Conservation (phyloP, 2,113 vertebrate species). For the Nyctibius bracteatus region DNA sequence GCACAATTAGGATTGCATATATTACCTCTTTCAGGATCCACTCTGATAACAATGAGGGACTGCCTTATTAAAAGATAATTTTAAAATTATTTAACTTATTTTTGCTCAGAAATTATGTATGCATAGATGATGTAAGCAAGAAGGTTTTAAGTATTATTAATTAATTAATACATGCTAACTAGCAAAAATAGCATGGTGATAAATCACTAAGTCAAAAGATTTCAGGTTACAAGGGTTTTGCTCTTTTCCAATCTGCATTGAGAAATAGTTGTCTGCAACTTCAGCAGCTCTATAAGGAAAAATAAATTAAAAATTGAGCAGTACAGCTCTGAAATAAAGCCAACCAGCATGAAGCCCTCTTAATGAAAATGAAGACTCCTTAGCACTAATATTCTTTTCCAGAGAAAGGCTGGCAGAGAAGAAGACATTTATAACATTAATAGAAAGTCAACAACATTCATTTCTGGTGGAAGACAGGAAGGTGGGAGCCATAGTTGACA, state of each 20-base stretch:
- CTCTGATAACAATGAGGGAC: background rate
- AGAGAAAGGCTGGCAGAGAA: background rate
- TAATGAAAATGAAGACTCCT: background rate
- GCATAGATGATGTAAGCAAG: background rate
- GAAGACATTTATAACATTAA: background rate
- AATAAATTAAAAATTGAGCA: background rate
- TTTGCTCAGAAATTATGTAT: background rate
- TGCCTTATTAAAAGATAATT: background rate
- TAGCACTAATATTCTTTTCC: background rate
- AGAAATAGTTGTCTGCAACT: background rate
- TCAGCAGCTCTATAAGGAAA: background rate
- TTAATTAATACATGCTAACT: background rate
- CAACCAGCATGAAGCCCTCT: background rate
- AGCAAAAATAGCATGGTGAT: background rate
- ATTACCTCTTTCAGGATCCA: background rate
- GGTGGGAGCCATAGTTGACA: background rate
- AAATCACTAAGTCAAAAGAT: background rate
- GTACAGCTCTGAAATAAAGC: background rate
- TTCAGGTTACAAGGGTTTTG: background rate
- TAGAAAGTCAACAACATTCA: background rate
- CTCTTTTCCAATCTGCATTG: background rate
- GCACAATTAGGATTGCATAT: background rate
- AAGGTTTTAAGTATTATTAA: background rate
- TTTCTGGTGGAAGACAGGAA: background rate
- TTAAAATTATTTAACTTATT: background rate